Percentiles rank a stretch among this genome's conserved stretches.
Conservation (phyloP, 1,140 invertebrate species). For the Capitella teleta region DNA sequence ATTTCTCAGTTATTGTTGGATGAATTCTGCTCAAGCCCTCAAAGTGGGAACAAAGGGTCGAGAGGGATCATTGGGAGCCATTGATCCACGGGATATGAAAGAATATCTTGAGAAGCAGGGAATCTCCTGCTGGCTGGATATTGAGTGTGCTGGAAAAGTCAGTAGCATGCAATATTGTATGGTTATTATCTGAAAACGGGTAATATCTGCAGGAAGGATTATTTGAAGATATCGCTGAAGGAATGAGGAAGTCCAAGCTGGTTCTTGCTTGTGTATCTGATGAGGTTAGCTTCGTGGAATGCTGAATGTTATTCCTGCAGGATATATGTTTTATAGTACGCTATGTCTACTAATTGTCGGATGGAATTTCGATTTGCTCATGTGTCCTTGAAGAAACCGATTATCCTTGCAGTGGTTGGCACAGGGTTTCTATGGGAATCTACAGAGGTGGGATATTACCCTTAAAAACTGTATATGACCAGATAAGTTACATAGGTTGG, state of each 20-base stretch:
- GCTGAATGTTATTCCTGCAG: too few species aligned
- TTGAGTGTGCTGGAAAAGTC: conserved; percentile 10
- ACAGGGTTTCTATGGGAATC: conserved; percentile 28
- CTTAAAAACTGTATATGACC: too few species aligned
- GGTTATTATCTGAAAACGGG: too few species aligned
- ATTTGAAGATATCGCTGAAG: conserved; percentile 31
- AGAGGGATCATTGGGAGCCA: conserved; percentile 10
- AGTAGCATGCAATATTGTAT: conserved; percentile 10
- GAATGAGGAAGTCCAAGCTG: conserved; percentile 26
- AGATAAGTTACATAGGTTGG: conserved; percentile 10
- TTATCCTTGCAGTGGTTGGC: conserved; percentile 27
- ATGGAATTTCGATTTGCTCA: conserved; percentile 36
- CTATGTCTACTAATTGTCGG: conserved; percentile 26
- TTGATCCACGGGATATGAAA: conserved; percentile 14
- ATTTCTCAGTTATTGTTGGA: conserved; percentile 13
- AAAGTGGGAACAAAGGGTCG: conserved; percentile 16
- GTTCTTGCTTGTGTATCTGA: conserved; percentile 33
- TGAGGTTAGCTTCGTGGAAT: too few species aligned
- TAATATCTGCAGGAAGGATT: conserved; percentile 23
- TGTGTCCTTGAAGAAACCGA: conserved; percentile 22
- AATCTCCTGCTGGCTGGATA: conserved; percentile 15
- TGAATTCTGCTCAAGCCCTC: conserved; percentile 3
- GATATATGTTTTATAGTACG: conserved; percentile 30
- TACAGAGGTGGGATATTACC: conserved; percentile 23
- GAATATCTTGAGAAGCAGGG: conserved; percentile 12